A percentile compares a stretch with the other conserved stretches of the same genome.
Conservation (phyloP, 2,113 vertebrate species). For the Taurulus bubalis region DNA sequence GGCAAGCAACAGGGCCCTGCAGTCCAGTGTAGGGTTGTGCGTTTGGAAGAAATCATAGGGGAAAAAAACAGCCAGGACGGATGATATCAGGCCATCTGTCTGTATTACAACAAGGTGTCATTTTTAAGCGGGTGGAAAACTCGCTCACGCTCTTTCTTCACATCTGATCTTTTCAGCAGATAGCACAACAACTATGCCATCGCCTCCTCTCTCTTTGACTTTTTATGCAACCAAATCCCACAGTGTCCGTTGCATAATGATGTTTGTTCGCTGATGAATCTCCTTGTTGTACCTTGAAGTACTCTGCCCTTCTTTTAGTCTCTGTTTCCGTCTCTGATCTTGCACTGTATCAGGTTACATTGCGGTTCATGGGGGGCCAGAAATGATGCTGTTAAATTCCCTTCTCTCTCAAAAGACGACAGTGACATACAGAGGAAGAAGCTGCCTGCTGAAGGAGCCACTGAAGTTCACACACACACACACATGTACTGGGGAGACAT, state of each 20-base stretch:
- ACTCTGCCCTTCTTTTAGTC: not conserved
- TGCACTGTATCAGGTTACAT: constrained; percentile 14
- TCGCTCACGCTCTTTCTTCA: constrained; percentile 51
- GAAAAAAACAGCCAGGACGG: constrained; percentile 49
- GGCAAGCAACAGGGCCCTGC: constrained; percentile 72
- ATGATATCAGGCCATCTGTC: constrained; percentile 77
- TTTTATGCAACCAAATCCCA: constrained; percentile 59
- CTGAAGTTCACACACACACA: constrained; percentile 68
- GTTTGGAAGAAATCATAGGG: constrained; percentile 46
- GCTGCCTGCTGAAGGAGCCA: constrained; percentile 42
- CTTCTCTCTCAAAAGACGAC: constrained; percentile 12
- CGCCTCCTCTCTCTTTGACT: constrained; percentile 50
- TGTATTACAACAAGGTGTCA: constrained; percentile 60
- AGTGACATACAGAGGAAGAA: constrained; percentile 30
- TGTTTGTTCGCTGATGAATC: constrained; percentile 38
- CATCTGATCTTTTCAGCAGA: constrained; percentile 46
- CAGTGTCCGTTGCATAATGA: constrained; percentile 51
- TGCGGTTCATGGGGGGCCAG: constrained; percentile 3
- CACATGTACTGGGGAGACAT: constrained; percentile 57
- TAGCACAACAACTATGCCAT: constrained; percentile 38
- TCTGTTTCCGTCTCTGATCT: constrained; percentile 11
- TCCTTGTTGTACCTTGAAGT: constrained; percentile 7
- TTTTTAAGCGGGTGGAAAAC: constrained; percentile 62
- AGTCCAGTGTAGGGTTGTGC: constrained; percentile 61
- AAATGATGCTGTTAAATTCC: constrained; percentile 17